Base-by-base conservation (phyloP, 2,888 invertebrate genomes). In the Andrena bicolor region DNA sequence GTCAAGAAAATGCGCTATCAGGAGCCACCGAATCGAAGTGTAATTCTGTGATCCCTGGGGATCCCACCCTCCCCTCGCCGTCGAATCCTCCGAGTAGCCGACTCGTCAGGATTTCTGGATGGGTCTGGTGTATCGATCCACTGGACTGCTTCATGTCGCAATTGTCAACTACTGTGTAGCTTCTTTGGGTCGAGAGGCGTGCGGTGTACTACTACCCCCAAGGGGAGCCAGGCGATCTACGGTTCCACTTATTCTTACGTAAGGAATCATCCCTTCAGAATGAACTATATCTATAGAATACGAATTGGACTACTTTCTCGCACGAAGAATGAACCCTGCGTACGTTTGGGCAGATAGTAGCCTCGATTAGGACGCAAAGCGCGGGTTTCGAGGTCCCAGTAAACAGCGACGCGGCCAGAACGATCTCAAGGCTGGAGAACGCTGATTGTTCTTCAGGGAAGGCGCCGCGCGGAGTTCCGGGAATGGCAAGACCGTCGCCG, bases 381-480 rank as follows among this genome's bases (percentile, higher is more conserved):
- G 74, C 60, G 26, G 23, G 23, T 56, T 68, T 51, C 32, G n/a
- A 35, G 65, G 49, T 10, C 23, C 26, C 26, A 8, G 10, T 4
- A 26, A 41, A 35, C 35, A 72, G 63, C 58, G 73, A 75, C 53
- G 76, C 41, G 61, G 65, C 16, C 20, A 48, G 58, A 60, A 70
- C n/a, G 72, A 66, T 41, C 76, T 60, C 65, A 51, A 68, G 69
- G 35, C 66, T 69, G 63, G 66, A 49, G 81, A 76, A 85, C 69
- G 76, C 32, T 82, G 86, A 90, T 89, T 88, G 88, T 86, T 86
- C 84, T 73, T 83, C 84, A 30, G 82, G 78, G 87, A 89, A 90
- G 89, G 90, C 89, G 88, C 90, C 86, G 87, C 86, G 64, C 56
- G 70, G 78, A 58, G 87, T 90, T 88, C 89, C 86, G 78, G 80